Evolutionary conservation across 2,888 invertebrate species (phyloP).

Genomic region (Helobdella robusta): DNA sequence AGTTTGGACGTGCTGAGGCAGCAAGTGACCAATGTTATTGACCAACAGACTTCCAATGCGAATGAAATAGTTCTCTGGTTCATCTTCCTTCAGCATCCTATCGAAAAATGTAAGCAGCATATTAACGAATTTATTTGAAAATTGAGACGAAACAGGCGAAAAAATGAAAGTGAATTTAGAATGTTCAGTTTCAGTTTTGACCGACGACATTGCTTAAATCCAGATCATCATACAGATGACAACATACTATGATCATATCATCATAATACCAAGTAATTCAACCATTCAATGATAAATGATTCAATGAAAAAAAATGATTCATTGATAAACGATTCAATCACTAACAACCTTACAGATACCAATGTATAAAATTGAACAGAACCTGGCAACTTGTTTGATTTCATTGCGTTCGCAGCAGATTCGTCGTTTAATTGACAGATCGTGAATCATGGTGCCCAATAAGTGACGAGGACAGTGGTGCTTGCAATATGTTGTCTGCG

Average conservation of each 20-base stretch:
- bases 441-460: slow-evolving; percentile 73
- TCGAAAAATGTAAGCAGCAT: slow-evolving; percentile 55
- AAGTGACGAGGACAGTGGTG: slow-evolving; percentile 57
- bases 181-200: too few species aligned
- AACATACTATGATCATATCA: too few species aligned
- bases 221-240: too few species aligned
- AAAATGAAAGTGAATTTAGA: too few species aligned
- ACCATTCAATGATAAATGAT: too few species aligned
- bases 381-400: slow-evolving; percentile 77
- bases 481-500: slow-evolving; percentile 73
- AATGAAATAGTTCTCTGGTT: slow-evolving; percentile 76
- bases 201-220: too few species aligned
- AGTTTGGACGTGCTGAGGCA: slow-evolving; percentile 85
- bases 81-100: slow-evolving; percentile 66
- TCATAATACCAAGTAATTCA: too few species aligned
- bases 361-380: slow-evolving; percentile 26
- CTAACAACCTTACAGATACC: background rate
- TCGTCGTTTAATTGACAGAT: slow-evolving; percentile 77
- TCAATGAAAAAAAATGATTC: too few species aligned
- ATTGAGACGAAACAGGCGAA: too few species aligned
- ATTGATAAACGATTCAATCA: too few species aligned
- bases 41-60: slow-evolving; percentile 91
- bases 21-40: slow-evolving; percentile 82
- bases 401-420: slow-evolving; percentile 94
- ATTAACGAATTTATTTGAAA: background rate